Percentiles rank a stretch among this genome's conserved stretches.
Evolutionary conservation across 1,140 invertebrate genomes (phyloP).

Genomic region (Dendroctonus ponderosae): DNA sequence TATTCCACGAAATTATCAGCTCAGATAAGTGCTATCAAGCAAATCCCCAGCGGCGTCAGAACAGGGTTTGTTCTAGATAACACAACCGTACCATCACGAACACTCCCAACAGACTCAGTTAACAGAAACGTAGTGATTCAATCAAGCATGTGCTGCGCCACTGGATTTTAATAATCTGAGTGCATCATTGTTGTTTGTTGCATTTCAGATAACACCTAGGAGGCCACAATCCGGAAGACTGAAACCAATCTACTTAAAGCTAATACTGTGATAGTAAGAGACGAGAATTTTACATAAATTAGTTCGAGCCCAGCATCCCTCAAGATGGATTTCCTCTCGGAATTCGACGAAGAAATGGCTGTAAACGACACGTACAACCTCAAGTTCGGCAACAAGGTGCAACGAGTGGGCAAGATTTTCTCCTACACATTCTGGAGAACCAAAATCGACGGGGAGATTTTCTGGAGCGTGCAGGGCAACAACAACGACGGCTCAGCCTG

Average conservation of each 20-base stretch:
- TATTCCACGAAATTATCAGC: too few species aligned
- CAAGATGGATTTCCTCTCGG: constrained; percentile 38
- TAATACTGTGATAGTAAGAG: constrained; percentile 24
- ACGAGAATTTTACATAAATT: constrained; percentile 22
- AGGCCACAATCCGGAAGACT: constrained; percentile 21
- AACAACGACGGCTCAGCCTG: constrained; percentile 42
- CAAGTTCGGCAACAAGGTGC: constrained; percentile 42
- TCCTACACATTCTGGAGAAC: constrained; percentile 49
- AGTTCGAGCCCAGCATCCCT: too few species aligned
- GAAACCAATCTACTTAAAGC: constrained; percentile 15
- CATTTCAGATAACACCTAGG: constrained; percentile 17
- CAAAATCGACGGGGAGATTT: constrained; percentile 43
- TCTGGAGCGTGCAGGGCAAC: constrained; percentile 48
- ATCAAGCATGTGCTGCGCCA: too few species aligned
- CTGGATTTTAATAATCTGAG: too few species aligned
- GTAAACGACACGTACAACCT: constrained; percentile 38
- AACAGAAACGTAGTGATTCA: too few species aligned
- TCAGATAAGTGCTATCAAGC: too few species aligned
- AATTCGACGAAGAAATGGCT: constrained; percentile 37
- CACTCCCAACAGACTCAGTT: too few species aligned
- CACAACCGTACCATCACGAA: too few species aligned
- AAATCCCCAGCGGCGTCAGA: too few species aligned
- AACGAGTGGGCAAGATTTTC: constrained; percentile 44
- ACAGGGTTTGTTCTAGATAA: too few species aligned
- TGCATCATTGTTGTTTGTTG: too few species aligned